A percentile compares a stretch with the other conserved stretches of the same genome.
These are phyloP conservation scores for Phylloscopus collybita DNA, from an alignment of 2,797 vertebrate species.

Conservation along the genomic window DNA sequence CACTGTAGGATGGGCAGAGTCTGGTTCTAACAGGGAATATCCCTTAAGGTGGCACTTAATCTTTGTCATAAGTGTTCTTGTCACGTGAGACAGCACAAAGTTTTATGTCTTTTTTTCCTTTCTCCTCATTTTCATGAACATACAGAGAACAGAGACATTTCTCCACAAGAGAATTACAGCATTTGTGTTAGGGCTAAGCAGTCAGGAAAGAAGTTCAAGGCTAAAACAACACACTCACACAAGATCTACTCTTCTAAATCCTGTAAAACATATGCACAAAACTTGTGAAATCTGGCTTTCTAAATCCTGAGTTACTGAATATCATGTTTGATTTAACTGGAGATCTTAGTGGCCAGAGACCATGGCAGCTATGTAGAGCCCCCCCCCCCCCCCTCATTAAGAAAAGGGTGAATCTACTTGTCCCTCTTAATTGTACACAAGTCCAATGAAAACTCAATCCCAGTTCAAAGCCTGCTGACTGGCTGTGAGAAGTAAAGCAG, in stretches of 20 bases:
- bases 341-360: background rate
- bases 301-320: background rate
- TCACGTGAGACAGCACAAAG: background rate
- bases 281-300: background rate
- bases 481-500: background rate
- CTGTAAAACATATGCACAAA: background rate
- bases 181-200: background rate
- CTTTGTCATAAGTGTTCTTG: background rate
- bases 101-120: background rate
- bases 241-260: background rate
- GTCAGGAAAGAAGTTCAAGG: background rate
- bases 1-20: background rate
- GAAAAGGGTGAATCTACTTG: background rate
- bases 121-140: background rate
- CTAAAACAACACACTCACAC: background rate
- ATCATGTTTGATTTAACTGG: background rate
- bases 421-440: background rate
- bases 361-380: accelerated
- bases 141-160: background rate
- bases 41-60: background rate
- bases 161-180: background rate
- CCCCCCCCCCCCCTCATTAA: background rate
- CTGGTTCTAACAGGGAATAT: background rate
- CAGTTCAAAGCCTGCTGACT: background rate
- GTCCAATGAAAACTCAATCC: background rate